A percentile compares a stretch with the other conserved stretches of the same genome.
Conservation (phyloP, 2,888 invertebrate genomes). For the Melanophora roralis region DNA sequence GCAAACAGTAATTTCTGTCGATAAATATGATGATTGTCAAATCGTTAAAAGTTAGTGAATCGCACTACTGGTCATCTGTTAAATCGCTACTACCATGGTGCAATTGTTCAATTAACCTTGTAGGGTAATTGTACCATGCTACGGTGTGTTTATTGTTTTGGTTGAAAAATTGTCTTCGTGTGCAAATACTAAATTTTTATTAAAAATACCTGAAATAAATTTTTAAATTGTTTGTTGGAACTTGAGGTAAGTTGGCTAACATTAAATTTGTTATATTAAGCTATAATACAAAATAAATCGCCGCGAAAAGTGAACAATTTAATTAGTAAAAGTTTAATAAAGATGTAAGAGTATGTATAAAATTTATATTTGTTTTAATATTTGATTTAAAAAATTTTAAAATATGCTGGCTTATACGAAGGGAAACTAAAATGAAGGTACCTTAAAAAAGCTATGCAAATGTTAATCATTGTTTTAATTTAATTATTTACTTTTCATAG, state of each 20-base stretch:
- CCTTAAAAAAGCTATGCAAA: not conserved
- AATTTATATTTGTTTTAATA: too few species aligned
- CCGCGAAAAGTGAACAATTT: too few species aligned
- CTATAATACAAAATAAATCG: not conserved
- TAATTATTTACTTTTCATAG: conserved; percentile 5
- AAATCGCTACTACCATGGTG: too few species aligned
- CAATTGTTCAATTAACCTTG: too few species aligned
- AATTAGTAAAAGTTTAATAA: too few species aligned
- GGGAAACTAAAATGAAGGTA: conserved; percentile 54
- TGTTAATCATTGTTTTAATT: not conserved
- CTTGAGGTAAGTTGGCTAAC: conserved; percentile 30
- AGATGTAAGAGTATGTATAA: not conserved
- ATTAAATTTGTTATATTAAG: not conserved
- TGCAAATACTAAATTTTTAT: conserved; percentile 44
- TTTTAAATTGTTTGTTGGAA: conserved; percentile 9
- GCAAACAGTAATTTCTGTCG: too few species aligned
- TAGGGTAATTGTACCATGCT: too few species aligned
- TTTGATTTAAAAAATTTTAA: not conserved
- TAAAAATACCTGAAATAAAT: not conserved
- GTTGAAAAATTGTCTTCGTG: conserved; percentile 52
- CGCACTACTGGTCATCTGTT: too few species aligned
- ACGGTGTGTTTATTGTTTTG: too few species aligned
- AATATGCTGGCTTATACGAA: not conserved
- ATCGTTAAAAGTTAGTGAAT: too few species aligned
- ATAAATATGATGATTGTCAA: too few species aligned